A percentile compares a stretch with the other conserved stretches of the same genome.
These are phyloP conservation scores for Cladopsammia gracilis DNA, from an alignment of 64 coral and sea anemone genomes.

Conservation along the genomic window DNA sequence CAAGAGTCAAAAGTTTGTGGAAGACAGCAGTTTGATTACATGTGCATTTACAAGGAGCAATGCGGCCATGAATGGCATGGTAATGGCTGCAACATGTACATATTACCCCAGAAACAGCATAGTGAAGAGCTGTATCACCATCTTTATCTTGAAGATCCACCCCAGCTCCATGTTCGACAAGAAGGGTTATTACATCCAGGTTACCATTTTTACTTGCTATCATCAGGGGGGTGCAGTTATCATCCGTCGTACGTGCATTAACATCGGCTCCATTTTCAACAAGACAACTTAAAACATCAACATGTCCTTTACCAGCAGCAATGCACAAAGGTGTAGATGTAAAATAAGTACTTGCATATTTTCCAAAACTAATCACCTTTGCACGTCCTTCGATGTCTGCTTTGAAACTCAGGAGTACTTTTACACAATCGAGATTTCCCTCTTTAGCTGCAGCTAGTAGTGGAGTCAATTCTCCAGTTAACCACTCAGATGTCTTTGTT, in stretches of 20 bases:
- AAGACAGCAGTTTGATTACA: slow-evolving; percentile 66
- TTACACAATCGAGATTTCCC: slow-evolving; percentile 1
- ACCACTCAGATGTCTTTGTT: no score
- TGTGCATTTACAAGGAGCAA: not conserved
- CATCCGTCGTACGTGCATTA: slow-evolving; percentile 5
- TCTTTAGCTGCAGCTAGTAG: slow-evolving; percentile 1
- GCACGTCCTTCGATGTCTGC: slow-evolving; percentile 6
- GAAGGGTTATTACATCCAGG: slow-evolving; percentile 36
- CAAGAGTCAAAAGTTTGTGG: slow-evolving; percentile 21
- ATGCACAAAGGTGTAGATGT: slow-evolving; percentile 1
- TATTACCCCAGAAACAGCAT: no score
- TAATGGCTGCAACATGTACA: no score
- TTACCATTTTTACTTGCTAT: not conserved
- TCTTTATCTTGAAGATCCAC: slow-evolving; percentile 66
- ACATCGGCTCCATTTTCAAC: slow-evolving; percentile 2
- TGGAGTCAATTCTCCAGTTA: not conserved
- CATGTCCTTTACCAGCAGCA: slow-evolving; percentile 1
- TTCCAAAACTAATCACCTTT: not conserved
- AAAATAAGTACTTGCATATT: no score
- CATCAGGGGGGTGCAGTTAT: not conserved
- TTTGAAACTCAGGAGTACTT: slow-evolving; percentile 20
- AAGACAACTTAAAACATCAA: not conserved
- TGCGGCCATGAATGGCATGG: no score
- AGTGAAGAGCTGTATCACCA: slow-evolving; percentile 77
- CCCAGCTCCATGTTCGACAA: slow-evolving; percentile 67